phyloP scores from a whole-genome alignment of 2,888 invertebrate species.

The Pediacus dermestoides region DNA sequence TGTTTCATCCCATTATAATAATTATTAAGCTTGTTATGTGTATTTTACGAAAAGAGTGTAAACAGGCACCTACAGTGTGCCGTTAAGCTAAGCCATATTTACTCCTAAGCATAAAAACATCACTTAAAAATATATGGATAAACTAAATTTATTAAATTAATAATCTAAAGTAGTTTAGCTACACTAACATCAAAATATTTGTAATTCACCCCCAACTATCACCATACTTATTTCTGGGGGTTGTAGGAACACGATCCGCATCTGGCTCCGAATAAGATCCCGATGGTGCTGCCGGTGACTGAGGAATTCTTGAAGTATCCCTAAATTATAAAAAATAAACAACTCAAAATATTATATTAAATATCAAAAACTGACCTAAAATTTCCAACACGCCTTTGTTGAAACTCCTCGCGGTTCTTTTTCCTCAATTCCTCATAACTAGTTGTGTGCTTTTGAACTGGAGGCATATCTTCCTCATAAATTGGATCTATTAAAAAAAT shows the following conservation, averaged over 20 bases:
- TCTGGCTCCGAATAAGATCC: constrained; percentile 4
- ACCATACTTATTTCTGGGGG: constrained; percentile 37
- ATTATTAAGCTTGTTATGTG: too few species aligned
- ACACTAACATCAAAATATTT: constrained; percentile 2
- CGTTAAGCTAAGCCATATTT: too few species aligned
- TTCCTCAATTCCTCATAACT: constrained; percentile 72
- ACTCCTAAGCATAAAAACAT: too few species aligned
- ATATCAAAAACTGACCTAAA: constrained; percentile 31
- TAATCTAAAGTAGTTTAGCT: too few species aligned
- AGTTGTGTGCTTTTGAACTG: constrained; percentile 50
- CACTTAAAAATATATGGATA: too few species aligned
- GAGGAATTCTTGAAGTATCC: too few species aligned
- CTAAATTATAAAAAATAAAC: constrained; percentile 10
- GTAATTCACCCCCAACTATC: constrained; percentile 31
- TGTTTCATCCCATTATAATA: too few species aligned
- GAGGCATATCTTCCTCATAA: constrained; percentile 53
- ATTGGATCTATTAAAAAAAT: constrained; percentile 38
- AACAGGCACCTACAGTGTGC: too few species aligned
- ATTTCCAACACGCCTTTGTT: constrained; percentile 37
- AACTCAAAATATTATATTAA: too few species aligned
- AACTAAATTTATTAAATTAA: too few species aligned
- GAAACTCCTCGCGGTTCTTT: constrained; percentile 65
- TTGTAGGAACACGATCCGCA: constrained; percentile 5
- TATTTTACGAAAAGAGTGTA: too few species aligned
- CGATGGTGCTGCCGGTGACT: constrained; percentile 16